These are phyloP conservation scores for Pantala flavescens DNA, from an alignment of 1,140 invertebrate genomes.

Conservation along the genomic window DNA sequence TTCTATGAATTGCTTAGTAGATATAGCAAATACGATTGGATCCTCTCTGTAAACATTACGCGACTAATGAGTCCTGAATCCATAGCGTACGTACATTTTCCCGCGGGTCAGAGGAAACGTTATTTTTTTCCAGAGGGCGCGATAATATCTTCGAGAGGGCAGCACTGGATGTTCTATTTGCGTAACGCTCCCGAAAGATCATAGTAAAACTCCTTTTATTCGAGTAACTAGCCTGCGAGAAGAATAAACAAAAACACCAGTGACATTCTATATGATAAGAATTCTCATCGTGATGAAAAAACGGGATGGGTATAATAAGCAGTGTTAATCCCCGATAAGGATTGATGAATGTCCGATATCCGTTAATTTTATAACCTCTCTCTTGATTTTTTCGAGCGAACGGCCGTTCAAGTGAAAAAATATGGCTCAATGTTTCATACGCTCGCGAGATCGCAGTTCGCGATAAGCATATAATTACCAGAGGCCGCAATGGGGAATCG, in stretches of 20 bases:
- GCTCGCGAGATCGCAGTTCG: not conserved
- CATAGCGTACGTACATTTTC: too few species aligned
- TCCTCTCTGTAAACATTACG: too few species aligned
- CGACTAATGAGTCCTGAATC: too few species aligned
- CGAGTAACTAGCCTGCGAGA: not conserved
- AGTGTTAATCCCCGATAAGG: constrained; percentile 2
- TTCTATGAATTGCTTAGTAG: too few species aligned
- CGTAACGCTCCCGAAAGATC: too few species aligned
- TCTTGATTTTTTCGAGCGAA: not conserved
- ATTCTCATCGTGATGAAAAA: not conserved
- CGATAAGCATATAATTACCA: constrained; percentile 2
- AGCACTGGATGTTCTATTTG: too few species aligned
- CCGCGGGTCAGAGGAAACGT: too few species aligned
- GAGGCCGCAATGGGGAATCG: not conserved
- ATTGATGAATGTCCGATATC: not conserved
- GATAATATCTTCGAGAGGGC: too few species aligned
- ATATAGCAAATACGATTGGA: too few species aligned
- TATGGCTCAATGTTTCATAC: not conserved
- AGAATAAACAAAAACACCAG: not conserved
- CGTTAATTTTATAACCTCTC: not conserved
- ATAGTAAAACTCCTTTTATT: too few species aligned
- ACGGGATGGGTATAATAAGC: not conserved
- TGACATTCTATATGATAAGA: not conserved
- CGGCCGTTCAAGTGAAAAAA: not conserved
- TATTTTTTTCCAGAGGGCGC: too few species aligned